Percentiles rank a stretch among this genome's conserved stretches.
These are phyloP conservation scores for Drosophila kikkawai DNA, from an alignment of 1,140 invertebrate species.

Conservation along the genomic window DNA sequence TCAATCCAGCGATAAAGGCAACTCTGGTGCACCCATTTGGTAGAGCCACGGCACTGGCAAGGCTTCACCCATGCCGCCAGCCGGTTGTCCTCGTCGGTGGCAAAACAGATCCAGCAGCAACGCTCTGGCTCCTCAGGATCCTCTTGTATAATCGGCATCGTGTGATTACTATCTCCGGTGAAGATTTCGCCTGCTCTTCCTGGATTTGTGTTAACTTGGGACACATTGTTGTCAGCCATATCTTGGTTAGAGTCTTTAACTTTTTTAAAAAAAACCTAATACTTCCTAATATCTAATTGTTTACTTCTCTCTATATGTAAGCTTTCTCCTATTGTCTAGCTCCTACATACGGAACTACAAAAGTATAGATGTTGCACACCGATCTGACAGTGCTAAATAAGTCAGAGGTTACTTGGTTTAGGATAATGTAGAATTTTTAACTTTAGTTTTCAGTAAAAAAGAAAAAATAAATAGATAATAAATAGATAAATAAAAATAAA, in stretches of 20 bases:
- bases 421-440: background rate
- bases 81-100: conserved; percentile 96
- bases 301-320: background rate
- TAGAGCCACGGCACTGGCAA: conserved; percentile 96
- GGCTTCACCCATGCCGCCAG: conserved; percentile 96
- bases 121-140: conserved; percentile 69
- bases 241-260: background rate
- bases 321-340: background rate
- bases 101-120: conserved; percentile 99
- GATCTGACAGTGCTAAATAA: background rate
- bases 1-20: conserved; percentile 99
- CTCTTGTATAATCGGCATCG: too few species aligned
- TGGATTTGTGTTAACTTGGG: background rate
- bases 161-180: background rate
- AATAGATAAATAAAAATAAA: too few species aligned
- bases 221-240: background rate
- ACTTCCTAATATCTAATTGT: background rate
- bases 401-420: background rate
- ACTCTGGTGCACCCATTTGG: conserved; percentile 97
- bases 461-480: too few species aligned
- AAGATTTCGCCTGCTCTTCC: background rate
- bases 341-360: background rate
- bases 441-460: too few species aligned
- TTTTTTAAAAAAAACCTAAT: background rate
- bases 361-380: background rate